A percentile compares a stretch with the other conserved stretches of the same genome.
Conservation (phyloP, 35 echinoderm and acorn worm species). For the Patiria miniata region DNA sequence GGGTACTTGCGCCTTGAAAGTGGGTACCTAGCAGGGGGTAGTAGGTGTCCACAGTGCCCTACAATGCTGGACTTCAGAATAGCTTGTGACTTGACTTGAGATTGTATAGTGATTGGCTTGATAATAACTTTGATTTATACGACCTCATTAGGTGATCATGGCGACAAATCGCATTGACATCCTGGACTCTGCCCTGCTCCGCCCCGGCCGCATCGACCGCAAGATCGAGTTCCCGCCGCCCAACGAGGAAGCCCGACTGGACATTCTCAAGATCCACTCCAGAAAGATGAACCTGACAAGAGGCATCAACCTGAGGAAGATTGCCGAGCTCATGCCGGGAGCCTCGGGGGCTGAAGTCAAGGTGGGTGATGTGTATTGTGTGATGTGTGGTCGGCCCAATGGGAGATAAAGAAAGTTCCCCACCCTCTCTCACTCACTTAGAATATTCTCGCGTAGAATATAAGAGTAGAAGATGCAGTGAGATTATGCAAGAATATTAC, state of each 20-base stretch:
- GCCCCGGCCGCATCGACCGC: constrained; percentile 96
- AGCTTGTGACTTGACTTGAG: no score
- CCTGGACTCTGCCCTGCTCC: constrained; percentile 88
- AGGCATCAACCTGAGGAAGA: constrained; percentile 98
- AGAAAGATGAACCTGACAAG: constrained; percentile 98
- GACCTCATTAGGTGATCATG: constrained; percentile 84
- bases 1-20: no score
- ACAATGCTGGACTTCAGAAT: no score
- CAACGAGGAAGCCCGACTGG: constrained; percentile 97
- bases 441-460: no score
- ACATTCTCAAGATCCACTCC: constrained; percentile 99
- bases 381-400: no score
- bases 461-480: no score
- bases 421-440: no score
- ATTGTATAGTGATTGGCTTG: no score
- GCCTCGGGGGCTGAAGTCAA: constrained; percentile 99
- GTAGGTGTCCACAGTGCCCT: no score
- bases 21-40: no score
- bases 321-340: constrained; percentile 98
- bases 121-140: neutral
- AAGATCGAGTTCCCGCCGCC: constrained; percentile 99
- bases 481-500: no score
- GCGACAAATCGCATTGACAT: constrained; percentile 99
- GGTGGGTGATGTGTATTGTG: constrained; percentile 33
- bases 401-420: no score